Percentiles rank a stretch among this genome's conserved stretches.
Evolutionary conservation across 2,888 invertebrate genomes (phyloP).

Genomic region (Acleris emargana): DNA sequence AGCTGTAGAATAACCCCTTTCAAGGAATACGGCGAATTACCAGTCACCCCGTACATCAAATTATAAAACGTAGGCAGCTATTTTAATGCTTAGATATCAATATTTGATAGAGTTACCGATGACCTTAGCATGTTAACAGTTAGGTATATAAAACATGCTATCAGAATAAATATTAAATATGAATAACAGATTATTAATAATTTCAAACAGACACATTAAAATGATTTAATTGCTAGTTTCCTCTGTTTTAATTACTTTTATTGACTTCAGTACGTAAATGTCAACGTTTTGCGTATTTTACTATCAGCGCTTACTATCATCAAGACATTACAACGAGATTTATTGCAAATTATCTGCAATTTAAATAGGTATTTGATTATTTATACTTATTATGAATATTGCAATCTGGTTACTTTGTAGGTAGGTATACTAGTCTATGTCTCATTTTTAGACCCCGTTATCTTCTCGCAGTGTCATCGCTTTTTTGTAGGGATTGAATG

Average conservation of each 20-base stretch:
- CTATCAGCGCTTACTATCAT: slow-evolving; percentile 16
- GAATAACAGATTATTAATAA: slow-evolving; percentile 19
- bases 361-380: slow-evolving; percentile 10
- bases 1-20: too few relatives aligned
- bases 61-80: too few relatives aligned
- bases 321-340: slow-evolving; percentile 12
- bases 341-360: slow-evolving; percentile 18
- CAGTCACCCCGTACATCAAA: too few relatives aligned
- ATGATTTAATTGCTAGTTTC: slow-evolving; percentile 54
- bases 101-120: too few relatives aligned
- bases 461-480: too few relatives aligned
- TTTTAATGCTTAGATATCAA: too few relatives aligned
- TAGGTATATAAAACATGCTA: background rate
- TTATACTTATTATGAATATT: slow-evolving; percentile 1
- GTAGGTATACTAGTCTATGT: slow-evolving; percentile 6
- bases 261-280: slow-evolving; percentile 10
- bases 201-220: slow-evolving; percentile 47
- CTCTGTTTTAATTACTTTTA: slow-evolving; percentile 42
- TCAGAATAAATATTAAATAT: slow-evolving; percentile 24
- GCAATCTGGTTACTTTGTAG: slow-evolving; percentile 6
- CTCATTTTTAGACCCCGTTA: too few relatives aligned
- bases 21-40: too few relatives aligned
- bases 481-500: too few relatives aligned
- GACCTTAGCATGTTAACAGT: background rate
- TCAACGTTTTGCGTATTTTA: slow-evolving; percentile 19